Base-by-base conservation (phyloP, 2,888 invertebrate genomes). In the Petrolisthes manimaculis region DNA sequence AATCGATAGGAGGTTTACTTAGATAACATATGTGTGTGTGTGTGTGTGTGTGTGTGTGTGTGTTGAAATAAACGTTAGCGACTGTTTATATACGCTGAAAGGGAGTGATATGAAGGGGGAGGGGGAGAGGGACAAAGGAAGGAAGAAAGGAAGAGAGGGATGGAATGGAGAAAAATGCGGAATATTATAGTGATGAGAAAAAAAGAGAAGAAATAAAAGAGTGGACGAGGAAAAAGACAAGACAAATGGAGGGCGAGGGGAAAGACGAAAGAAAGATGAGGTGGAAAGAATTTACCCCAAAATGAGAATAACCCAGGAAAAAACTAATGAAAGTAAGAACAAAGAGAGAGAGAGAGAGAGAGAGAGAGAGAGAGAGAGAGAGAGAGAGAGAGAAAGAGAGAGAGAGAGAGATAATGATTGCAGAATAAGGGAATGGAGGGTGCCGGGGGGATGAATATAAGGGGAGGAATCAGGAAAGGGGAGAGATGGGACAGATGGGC, bases 271-370 rank as follows among this genome's bases (percentile, higher is more conserved):
- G 67, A 51, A 54, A 51, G 61, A 6, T 61, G 61, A 14, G 6
- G 61, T 61, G 61, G 61, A 61, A 14, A 61, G 61, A 61, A 61
- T 61, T n/a, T n/a, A n/a, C n/a, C n/a, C n/a, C n/a, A n/a, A n/a
- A n/a, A n/a, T n/a, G 61, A 61, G 61, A 61, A n/a, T n/a, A n/a
- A n/a, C n/a, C n/a, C n/a, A n/a, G n/a, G n/a, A n/a, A n/a, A n/a
- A n/a, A n/a, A n/a, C n/a, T n/a, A n/a, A n/a, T n/a, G n/a, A n/a
- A n/a, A 14, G 14, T 9, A 61, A 61, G 8, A 6, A 14, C 14
- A 74, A 21, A 83, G 67, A n/a, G 82, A 67, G 67, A 67, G 67
- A 82, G 24, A 82, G 37, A 12, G 67, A 81, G n/a, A 21, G 9
- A 18, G 67, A 61, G 12, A 24, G 37, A 24, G 67, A 81, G 56